Evolutionary conservation across 2,797 vertebrate species (phyloP), one percentile per base, ranked within the genome.

Genomic region (Peromyscus eremicus): DNA sequence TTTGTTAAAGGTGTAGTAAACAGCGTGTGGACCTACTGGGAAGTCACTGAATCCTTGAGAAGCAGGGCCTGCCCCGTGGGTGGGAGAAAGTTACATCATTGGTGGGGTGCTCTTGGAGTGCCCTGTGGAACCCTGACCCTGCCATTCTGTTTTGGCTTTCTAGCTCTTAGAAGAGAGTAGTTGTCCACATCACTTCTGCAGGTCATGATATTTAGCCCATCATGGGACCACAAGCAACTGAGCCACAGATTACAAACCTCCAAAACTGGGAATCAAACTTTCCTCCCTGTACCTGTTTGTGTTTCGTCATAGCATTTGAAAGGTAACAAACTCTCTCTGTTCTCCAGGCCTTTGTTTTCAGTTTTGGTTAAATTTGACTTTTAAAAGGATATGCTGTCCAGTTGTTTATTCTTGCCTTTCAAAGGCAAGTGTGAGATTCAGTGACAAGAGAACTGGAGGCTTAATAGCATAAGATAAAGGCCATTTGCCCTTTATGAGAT

Each of bases 401-500:
- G 86, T 88, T 94, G 84, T 91, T 81, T 40, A 79, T 34, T 40
- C 37, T 96, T 57, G 1, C 19, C 84, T 92, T 95, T 93, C n/a
- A 60, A 92, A 93, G 55, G 57, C 66, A 93, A 84, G 84, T 82
- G 60, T 95, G 76, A 93, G 94, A 34, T 60, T 70, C 29, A 37
- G 55, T 55, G 84, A 76, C 92, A 92, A 95, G 95, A 92, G 76
- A 96, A 85, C 91, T 23, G 80, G 5, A 77, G 83, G 19, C 66
- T 93, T 92, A 92, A 93, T 93, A 94, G 84, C 64, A 81, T 89
- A 84, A 97, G 71, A 46, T 73, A 21, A 77, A 91, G 40, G 29
- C 37, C 21, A 64, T 98, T 97, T 97, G 60, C 94, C 84, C 90
- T 66, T 62, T 62, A 77, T 93, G 2, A 76, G 68, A 82, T 97